phyloP scores from a whole-genome alignment of 2,888 invertebrate species.

The Habrosyne pyritoides region DNA sequence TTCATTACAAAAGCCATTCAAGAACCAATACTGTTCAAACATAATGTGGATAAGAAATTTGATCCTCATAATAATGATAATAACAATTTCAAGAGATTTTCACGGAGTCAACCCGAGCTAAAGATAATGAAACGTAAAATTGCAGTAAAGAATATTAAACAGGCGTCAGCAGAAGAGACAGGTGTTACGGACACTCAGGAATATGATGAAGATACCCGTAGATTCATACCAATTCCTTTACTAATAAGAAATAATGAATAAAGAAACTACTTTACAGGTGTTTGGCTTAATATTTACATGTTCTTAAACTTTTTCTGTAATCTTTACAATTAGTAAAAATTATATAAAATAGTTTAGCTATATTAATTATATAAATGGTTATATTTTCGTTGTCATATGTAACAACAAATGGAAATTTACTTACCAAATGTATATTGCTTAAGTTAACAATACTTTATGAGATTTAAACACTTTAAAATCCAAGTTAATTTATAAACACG shows the following conservation, averaged over 20 bases:
- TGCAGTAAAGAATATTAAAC: constrained; percentile 26
- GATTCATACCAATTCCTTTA: constrained; percentile 60
- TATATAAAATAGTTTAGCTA: no score
- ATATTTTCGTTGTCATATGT: no score
- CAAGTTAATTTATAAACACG: neutral
- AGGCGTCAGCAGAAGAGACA: constrained; percentile 9
- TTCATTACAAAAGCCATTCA: constrained; percentile 26
- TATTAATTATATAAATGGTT: no score
- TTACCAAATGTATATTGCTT: neutral
- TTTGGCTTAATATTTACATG: neutral
- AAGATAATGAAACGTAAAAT: constrained; percentile 15
- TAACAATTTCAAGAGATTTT: neutral
- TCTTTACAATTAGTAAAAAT: no score
- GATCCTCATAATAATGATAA: neutral
- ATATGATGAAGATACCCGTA: constrained; percentile 36
- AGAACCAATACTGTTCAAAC: constrained; percentile 26
- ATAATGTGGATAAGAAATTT: neutral
- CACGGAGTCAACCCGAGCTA: neutral
- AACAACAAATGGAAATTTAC: no score
- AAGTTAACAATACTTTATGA: neutral
- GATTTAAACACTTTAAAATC: neutral
- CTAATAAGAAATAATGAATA: constrained; percentile 31
- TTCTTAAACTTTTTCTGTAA: no score
- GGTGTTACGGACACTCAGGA: constrained; percentile 17
- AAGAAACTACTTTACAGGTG: neutral